phyloP scores from a whole-genome alignment of 2,797 vertebrate species.

The Prunella strophiata region DNA sequence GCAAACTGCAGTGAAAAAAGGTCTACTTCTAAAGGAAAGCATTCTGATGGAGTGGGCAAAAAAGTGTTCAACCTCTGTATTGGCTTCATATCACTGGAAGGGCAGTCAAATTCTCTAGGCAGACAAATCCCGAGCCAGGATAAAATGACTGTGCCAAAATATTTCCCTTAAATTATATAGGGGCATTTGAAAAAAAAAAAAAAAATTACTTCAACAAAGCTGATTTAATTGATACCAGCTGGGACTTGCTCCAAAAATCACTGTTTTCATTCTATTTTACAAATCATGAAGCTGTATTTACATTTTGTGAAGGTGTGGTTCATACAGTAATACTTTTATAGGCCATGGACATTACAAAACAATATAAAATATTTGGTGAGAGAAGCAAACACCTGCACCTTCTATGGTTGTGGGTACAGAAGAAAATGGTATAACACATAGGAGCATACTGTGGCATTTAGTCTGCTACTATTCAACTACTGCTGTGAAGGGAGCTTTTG shows the following conservation, averaged over 20 bases:
- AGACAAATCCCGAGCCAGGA: neutral
- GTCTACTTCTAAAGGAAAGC: neutral
- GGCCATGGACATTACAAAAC: neutral
- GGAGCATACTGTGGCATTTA: conserved; percentile 1
- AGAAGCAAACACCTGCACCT: neutral
- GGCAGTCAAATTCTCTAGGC: neutral
- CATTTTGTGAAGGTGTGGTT: neutral
- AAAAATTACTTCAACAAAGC: neutral
- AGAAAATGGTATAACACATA: conserved; percentile 25
- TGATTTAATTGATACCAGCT: neutral
- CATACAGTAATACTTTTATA: neutral
- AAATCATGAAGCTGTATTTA: neutral
- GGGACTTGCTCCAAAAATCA: neutral
- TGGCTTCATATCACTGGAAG: neutral
- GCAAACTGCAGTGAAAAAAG: neutral
- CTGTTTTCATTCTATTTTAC: neutral
- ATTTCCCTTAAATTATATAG: neutral
- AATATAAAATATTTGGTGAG: neutral
- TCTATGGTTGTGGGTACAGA: neutral
- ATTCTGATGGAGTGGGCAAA: neutral
- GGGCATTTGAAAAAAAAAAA: neutral
- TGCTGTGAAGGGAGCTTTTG: conserved; percentile 72
- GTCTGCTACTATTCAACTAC: conserved; percentile 36
- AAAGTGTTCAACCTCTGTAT: neutral
- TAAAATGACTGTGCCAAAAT: neutral